A percentile compares a stretch with the other conserved stretches of the same genome.
Conservation (phyloP, 2,797 vertebrate species). For the Thalassophryne amazonica region DNA sequence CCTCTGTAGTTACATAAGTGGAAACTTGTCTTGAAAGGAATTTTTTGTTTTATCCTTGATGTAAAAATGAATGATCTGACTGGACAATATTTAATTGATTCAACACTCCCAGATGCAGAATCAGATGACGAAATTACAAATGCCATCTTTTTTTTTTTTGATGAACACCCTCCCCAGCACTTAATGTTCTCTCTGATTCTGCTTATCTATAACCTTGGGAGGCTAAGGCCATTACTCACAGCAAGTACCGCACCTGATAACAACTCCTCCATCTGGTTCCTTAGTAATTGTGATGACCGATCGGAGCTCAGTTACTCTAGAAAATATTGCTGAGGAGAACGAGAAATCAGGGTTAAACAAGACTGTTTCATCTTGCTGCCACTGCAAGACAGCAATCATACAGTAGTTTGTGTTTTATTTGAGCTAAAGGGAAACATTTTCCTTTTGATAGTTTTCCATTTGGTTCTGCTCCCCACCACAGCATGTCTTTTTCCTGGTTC, state of each 20-base stretch:
- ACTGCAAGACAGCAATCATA: too few species aligned
- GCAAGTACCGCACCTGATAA: background rate
- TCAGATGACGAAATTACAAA: constrained; percentile 10
- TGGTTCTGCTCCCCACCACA: too few species aligned
- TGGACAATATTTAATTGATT: background rate
- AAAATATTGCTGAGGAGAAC: background rate
- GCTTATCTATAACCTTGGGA: constrained; percentile 4
- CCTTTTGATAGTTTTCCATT: too few species aligned
- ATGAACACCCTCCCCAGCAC: background rate
- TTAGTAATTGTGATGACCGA: background rate
- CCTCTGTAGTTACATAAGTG: background rate
- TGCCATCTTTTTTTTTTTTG: background rate
- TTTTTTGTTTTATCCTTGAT: background rate
- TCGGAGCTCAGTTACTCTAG: too few species aligned
- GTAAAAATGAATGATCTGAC: constrained; percentile 17
- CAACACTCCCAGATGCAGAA: background rate
- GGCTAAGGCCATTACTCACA: background rate
- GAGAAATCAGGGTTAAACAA: background rate
- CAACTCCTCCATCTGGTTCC: constrained; percentile 10
- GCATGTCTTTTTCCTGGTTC: too few species aligned
- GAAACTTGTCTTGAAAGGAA: constrained; percentile 21
- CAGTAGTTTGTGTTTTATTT: too few species aligned
- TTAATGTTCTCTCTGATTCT: background rate
- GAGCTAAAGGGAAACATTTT: too few species aligned
- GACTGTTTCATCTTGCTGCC: too few species aligned